Conservation (phyloP, 2,888 invertebrate species). For the Trichopria drosophilae region DNA sequence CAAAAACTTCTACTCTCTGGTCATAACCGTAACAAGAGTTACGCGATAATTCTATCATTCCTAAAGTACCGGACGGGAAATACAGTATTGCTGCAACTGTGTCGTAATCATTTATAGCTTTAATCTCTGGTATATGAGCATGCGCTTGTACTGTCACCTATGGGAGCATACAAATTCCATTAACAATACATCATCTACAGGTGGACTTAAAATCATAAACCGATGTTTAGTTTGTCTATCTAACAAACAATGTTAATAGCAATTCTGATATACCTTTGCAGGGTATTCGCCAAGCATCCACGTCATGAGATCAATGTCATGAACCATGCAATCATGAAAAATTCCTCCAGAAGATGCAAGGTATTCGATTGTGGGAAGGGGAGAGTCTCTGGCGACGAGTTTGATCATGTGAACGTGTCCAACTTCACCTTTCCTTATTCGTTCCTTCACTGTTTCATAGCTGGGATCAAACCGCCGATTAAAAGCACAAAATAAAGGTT, state of each 20-base stretch:
- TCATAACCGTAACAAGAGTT: slow-evolving; percentile 70
- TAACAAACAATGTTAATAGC: slow-evolving; percentile 34
- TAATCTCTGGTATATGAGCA: slow-evolving; percentile 66
- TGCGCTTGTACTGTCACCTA: slow-evolving; percentile 47
- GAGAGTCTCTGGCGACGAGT: slow-evolving; percentile 68
- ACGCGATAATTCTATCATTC: slow-evolving; percentile 67
- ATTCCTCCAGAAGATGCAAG: slow-evolving; percentile 68
- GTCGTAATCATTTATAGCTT: slow-evolving; percentile 67
- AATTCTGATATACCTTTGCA: slow-evolving; percentile 61
- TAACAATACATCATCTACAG: too few relatives aligned
- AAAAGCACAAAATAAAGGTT: slow-evolving; percentile 67
- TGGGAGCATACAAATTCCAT: background rate
- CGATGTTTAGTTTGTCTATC: background rate
- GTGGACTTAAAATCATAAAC: background rate
- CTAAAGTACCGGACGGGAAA: slow-evolving; percentile 68
- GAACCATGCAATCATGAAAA: slow-evolving; percentile 71
- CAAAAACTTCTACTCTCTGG: slow-evolving; percentile 69
- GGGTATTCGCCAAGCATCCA: slow-evolving; percentile 70
- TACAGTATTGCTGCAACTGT: slow-evolving; percentile 65
- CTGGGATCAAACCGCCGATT: slow-evolving; percentile 71
- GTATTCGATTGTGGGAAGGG: slow-evolving; percentile 67
- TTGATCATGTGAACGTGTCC: slow-evolving; percentile 69
- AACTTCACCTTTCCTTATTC: slow-evolving; percentile 63
- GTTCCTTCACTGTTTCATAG: slow-evolving; percentile 60
- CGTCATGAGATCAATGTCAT: slow-evolving; percentile 69